phyloP scores from a whole-genome alignment of 2,113 vertebrate genomes.

The Eclectus roratus region DNA sequence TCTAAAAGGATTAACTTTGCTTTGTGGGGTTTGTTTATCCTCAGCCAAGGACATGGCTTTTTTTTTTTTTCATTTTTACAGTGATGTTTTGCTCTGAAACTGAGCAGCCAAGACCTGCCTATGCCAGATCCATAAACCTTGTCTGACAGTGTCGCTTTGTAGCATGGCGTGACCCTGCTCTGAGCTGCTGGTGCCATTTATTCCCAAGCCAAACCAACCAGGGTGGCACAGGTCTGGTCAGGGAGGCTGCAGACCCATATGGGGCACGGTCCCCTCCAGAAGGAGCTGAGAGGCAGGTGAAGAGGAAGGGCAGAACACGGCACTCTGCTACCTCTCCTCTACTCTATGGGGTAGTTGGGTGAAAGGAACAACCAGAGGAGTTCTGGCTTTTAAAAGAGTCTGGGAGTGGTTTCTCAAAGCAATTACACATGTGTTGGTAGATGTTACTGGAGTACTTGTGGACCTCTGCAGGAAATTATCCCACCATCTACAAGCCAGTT shows the following conservation, averaged over 20 bases:
- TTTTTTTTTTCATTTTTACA: constrained; percentile 32
- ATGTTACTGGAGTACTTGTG: rapidly evolving
- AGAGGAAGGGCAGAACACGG: neutral
- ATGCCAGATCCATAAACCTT: neutral
- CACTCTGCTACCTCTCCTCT: neutral
- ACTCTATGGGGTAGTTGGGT: neutral
- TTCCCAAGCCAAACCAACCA: neutral
- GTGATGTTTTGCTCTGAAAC: constrained; percentile 15
- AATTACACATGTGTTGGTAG: neutral
- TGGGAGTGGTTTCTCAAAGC: neutral
- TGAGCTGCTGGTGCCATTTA: neutral
- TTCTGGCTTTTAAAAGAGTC: neutral
- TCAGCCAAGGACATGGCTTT: neutral
- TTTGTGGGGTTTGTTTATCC: constrained; percentile 24
- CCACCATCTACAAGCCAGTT: neutral
- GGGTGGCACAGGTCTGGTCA: neutral
- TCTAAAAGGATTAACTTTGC: constrained; percentile 28
- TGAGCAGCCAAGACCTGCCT: neutral
- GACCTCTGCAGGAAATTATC: neutral
- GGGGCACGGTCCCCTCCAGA: neutral
- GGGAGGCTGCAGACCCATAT: neutral
- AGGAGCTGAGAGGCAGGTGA: rapidly evolving
- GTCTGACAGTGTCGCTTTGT: neutral
- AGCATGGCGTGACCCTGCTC: neutral
- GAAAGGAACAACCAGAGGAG: neutral